These are phyloP conservation scores for Octodon degus DNA, from an alignment of 2,113 vertebrate species.

Conservation along the genomic window DNA sequence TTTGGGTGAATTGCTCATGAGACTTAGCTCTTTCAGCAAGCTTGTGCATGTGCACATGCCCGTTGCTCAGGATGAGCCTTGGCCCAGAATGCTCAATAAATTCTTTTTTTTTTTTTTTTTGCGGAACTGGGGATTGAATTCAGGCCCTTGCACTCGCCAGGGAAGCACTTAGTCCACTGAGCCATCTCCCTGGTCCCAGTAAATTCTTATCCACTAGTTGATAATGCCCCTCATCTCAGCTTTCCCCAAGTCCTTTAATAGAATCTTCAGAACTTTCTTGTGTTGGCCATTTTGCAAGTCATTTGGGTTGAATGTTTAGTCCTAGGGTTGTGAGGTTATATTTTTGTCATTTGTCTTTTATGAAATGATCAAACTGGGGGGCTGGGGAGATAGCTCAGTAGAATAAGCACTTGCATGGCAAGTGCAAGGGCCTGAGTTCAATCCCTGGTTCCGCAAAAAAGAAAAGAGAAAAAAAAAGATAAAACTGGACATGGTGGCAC, in stretches of 20 bases:
- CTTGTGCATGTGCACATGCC: neutral
- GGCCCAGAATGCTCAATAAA: neutral
- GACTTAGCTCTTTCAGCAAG: neutral
- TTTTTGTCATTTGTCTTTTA: neutral
- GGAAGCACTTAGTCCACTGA: too few relatives aligned
- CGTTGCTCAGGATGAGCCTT: neutral
- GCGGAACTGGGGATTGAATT: too few relatives aligned
- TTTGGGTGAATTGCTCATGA: neutral
- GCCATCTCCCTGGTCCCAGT: too few relatives aligned
- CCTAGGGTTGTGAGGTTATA: neutral
- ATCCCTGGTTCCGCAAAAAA: too few relatives aligned
- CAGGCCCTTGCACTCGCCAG: too few relatives aligned
- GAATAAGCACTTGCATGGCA: too few relatives aligned
- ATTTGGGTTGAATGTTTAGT: slow-evolving; percentile 31
- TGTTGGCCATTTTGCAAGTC: neutral
- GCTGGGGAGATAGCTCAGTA: too few relatives aligned
- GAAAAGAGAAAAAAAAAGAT: too few relatives aligned
- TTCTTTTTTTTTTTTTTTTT: neutral
- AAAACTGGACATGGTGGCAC: neutral
- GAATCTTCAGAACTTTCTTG: neutral
- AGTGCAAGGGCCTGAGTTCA: too few relatives aligned
- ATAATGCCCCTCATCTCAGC: neutral
- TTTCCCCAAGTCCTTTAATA: neutral
- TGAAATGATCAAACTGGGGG: neutral
- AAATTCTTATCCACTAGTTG: neutral